Evolutionary conservation across 2,888 invertebrate species (phyloP).

Genomic region (Lasioglossum morio): DNA sequence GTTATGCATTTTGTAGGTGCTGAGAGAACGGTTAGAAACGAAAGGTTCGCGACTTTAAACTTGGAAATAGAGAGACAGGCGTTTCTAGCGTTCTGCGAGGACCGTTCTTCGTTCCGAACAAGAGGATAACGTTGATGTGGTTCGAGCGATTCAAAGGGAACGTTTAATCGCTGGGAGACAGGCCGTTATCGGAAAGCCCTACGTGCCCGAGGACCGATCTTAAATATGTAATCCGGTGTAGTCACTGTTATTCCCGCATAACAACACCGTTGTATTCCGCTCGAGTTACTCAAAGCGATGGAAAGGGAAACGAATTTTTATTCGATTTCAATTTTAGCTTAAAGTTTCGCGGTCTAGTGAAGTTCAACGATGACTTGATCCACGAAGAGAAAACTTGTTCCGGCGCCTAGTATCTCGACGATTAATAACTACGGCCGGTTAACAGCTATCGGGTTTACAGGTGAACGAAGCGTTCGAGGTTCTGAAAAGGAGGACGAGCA

Average conservation of each 20-base stretch:
- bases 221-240: not conserved
- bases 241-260: not conserved
- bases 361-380: too few relatives aligned
- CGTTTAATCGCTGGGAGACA: not conserved
- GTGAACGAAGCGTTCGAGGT: constrained; percentile 99
- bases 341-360: too few relatives aligned
- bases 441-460: constrained; percentile 83
- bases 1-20: not conserved
- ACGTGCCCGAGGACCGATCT: not conserved
- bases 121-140: not conserved
- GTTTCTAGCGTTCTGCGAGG: too few relatives aligned
- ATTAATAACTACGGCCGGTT: not conserved
- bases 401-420: not conserved
- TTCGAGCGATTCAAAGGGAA: not conserved
- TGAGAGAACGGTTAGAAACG: not conserved
- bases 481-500: constrained; percentile 95
- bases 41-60: not conserved
- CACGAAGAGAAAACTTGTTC: too few relatives aligned
- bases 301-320: too few relatives aligned
- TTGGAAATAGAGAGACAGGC: not conserved
- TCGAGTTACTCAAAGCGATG: too few relatives aligned
- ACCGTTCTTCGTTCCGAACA: not conserved
- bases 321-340: too few relatives aligned
- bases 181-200: not conserved
- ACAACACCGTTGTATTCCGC: not conserved